Percentiles rank a stretch among this genome's conserved stretches.
These are phyloP conservation scores for Petrolisthes cinctipes DNA, from an alignment of 2,888 invertebrate species.

Conservation along the genomic window DNA sequence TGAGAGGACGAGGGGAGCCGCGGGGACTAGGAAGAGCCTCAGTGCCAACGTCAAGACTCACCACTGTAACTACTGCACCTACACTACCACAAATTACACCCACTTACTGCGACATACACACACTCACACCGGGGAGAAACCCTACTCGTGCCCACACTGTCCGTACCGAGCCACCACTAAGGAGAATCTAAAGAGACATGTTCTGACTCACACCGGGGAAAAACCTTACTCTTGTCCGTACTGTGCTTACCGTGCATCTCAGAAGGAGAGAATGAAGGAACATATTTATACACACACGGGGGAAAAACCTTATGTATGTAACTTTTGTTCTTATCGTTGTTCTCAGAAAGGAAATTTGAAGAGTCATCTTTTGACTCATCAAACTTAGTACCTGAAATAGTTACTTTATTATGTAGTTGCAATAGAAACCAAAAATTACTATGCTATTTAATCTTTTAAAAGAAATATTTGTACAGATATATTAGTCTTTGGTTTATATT, in stretches of 20 bases:
- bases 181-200: slow-evolving; percentile 59
- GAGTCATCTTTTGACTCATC: slow-evolving; percentile 55
- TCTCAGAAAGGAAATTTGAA: slow-evolving; percentile 63
- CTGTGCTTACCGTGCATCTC: slow-evolving; percentile 54
- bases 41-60: slow-evolving; percentile 49
- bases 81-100: slow-evolving; percentile 49
- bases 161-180: slow-evolving; percentile 59
- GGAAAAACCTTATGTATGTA: slow-evolving; percentile 54
- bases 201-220: slow-evolving; percentile 54
- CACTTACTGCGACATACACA: slow-evolving; percentile 52
- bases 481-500: neutral
- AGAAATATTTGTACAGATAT: neutral
- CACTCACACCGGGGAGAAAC: slow-evolving; percentile 59
- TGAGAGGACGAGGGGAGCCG: slow-evolving; percentile 49
- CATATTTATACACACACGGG: slow-evolving; percentile 57
- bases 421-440: slow-evolving; percentile 6
- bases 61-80: slow-evolving; percentile 58
- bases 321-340: slow-evolving; percentile 50
- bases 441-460: neutral
- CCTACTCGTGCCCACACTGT: slow-evolving; percentile 53
- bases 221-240: slow-evolving; percentile 55
- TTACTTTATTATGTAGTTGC: neutral
- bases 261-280: slow-evolving; percentile 59
- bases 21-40: slow-evolving; percentile 40
- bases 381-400: neutral